Conservation (phyloP, 2,888 invertebrate genomes). For the Troides helena region DNA sequence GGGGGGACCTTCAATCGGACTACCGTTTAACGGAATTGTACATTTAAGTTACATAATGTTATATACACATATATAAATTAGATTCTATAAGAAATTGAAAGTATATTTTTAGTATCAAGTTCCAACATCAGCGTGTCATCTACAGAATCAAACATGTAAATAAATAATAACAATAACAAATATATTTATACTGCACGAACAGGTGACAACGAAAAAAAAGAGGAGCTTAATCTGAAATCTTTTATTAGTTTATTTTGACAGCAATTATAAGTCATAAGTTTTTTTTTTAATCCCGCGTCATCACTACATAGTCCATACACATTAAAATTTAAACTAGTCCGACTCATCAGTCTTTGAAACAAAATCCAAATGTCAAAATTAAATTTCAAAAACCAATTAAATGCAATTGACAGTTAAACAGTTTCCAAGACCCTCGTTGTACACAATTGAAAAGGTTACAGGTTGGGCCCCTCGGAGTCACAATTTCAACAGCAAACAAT, state of each 20-base stretch:
- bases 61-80: too few species aligned
- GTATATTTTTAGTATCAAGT: too few species aligned
- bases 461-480: not conserved
- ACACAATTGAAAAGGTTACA: constrained; percentile 5
- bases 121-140: too few species aligned
- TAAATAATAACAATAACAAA: too few species aligned
- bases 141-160: too few species aligned
- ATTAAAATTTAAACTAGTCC: constrained; percentile 3
- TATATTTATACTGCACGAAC: not conserved
- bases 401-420: constrained; percentile 45
- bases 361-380: constrained; percentile 7
- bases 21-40: constrained; percentile 17
- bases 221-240: constrained; percentile 30
- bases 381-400: constrained; percentile 37
- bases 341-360: constrained; percentile 33
- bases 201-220: constrained; percentile 21
- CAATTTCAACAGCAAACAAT: not conserved
- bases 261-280: constrained; percentile 72
- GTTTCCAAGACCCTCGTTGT: constrained; percentile 32
- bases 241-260: constrained; percentile 64
- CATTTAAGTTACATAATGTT: not conserved
- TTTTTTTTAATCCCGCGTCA: constrained; percentile 37
- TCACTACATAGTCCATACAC: constrained; percentile 33
- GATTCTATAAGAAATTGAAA: too few species aligned
- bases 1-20: constrained; percentile 3